phyloP scores from a whole-genome alignment of 2,888 invertebrate species.

The Trilocha varians region DNA sequence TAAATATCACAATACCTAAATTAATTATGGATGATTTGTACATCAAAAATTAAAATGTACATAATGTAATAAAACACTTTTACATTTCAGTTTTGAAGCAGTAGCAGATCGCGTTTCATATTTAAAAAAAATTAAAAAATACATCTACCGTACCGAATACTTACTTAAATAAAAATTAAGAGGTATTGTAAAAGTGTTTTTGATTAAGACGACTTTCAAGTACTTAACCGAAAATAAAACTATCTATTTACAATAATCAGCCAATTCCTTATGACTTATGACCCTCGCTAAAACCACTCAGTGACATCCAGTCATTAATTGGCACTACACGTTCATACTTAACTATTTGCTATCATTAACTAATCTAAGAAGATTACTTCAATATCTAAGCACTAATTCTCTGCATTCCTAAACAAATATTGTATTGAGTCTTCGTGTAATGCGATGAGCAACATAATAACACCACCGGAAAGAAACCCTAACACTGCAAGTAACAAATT shows the following conservation, averaged over 20 bases:
- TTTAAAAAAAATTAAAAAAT: no score
- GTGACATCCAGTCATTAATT: not conserved
- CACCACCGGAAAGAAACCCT: constrained; percentile 78
- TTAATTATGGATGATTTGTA: not conserved
- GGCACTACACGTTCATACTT: not conserved
- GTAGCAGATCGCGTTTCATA: no score
- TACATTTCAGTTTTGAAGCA: no score
- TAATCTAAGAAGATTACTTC: no score
- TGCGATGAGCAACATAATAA: constrained; percentile 83
- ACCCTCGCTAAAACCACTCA: not conserved
- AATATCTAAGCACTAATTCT: constrained; percentile 40
- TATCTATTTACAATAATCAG: not conserved
- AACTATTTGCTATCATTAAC: not conserved
- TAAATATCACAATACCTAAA: not conserved
- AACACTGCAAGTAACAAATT: constrained; percentile 75
- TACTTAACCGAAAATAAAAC: no score
- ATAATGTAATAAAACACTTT: no score
- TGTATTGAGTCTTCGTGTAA: constrained; percentile 77
- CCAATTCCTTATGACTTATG: not conserved
- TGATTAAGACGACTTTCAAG: no score
- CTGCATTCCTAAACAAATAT: constrained; percentile 60
- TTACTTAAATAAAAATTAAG: no score
- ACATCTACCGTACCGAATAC: no score
- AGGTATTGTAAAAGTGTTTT: no score
- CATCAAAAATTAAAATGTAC: not conserved